Evolutionary conservation across 1,140 invertebrate genomes (phyloP), one percentile per base, ranked within the genome.

Genomic region (Hydropsyche tenuis): DNA sequence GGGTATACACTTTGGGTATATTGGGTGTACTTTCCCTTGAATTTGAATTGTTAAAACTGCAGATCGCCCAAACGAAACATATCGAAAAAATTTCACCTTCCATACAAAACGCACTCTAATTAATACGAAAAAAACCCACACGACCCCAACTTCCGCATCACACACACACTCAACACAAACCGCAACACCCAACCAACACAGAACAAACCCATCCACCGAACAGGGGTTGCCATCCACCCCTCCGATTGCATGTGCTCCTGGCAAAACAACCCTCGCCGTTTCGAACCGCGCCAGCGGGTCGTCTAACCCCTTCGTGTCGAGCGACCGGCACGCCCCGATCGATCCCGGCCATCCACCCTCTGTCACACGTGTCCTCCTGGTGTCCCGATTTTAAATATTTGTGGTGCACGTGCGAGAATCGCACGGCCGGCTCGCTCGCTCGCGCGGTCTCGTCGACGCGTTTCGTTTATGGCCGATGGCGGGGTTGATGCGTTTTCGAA

Each of bases 231-330:
- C 6, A 43, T 66, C n/a, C 27, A n/a, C 64, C 66, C 20, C 45
- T 20, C 9, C 23, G 3, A 5, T 22, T 51, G 14, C 23, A 63
- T 69, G 66, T 1, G 6, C 43, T 53, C 66, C 66, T 69, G 42
- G 46, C 27, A 20, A 48, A 27, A 69, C 66, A 69, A 69, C 66
- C 66, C 66, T 69, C 66, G 42, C 66, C 66, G 66, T 14, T 43
- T 53, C 60, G 22, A 69, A 69, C 66, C 37, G 37, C 30, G 30
- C 14, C 11, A 16, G 30, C 37, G 63, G 16, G 6, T 45, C 42
- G 60, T 22, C 14, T 20, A 16, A 42, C 22, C 63, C 63, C 63
- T 65, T 65, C 27, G 63, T 65, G 63, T 23, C 22, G n/a, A 25
- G 22, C 56, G n/a, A 16, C 3, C 56, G 56, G 4, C 3, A n/a